These are phyloP conservation scores for Probosciger aterrimus DNA, from an alignment of 2,113 vertebrate species.

Conservation along the genomic window DNA sequence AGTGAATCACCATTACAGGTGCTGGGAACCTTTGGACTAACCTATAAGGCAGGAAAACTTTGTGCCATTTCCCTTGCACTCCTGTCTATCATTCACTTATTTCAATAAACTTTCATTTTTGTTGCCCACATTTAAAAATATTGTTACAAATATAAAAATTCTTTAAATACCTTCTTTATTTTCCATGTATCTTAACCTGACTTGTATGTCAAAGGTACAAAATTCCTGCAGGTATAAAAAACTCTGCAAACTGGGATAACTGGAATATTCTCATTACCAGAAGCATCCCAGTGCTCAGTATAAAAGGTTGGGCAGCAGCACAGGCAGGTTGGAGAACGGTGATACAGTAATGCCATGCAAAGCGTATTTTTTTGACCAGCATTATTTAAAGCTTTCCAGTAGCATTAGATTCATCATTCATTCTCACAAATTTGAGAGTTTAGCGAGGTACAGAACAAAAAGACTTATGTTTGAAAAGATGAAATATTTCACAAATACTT, in stretches of 20 bases:
- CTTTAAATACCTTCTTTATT: not conserved
- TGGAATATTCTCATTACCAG: not conserved
- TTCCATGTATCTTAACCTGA: not conserved
- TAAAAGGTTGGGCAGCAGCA: not conserved
- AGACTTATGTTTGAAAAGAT: not conserved
- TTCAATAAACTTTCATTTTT: not conserved
- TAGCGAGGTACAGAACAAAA: not conserved
- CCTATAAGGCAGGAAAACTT: not conserved
- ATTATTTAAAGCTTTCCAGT: not conserved
- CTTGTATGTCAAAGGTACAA: not conserved
- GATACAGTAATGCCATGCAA: not conserved
- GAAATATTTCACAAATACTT: not conserved
- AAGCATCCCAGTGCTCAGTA: not conserved
- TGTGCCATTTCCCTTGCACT: not conserved
- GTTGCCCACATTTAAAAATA: not conserved
- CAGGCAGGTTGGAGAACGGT: accelerated
- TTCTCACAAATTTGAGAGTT: not conserved
- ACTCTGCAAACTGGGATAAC: not conserved
- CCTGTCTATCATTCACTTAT: not conserved
- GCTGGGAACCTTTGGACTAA: not conserved
- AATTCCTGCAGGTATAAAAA: not conserved
- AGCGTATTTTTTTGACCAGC: not conserved
- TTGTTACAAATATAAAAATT: not conserved
- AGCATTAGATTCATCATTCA: not conserved
- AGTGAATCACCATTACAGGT: not conserved